Evolutionary conservation across 2,888 invertebrate genomes (phyloP).

Genomic region (Nemapogon koenigi): DNA sequence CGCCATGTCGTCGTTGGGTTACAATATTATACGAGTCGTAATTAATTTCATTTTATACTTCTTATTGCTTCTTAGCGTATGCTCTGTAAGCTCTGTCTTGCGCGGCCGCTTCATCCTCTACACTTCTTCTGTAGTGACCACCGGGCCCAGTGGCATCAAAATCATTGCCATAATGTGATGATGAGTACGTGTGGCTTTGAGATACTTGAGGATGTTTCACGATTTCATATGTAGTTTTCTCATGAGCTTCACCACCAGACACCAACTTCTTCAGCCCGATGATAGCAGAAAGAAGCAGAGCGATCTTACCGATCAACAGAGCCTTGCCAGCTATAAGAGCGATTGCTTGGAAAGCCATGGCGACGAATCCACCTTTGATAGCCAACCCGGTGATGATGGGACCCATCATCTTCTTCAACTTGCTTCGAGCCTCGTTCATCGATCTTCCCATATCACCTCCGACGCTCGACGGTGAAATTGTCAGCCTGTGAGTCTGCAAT

Average conservation of each 20-base stretch:
- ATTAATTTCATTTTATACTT: slow-evolving; percentile 13
- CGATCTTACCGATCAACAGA: slow-evolving; percentile 83
- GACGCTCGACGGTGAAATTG: slow-evolving; percentile 49
- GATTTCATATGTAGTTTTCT: slow-evolving; percentile 85
- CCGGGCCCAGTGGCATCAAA: slow-evolving; percentile 64
- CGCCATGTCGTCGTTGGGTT: slow-evolving; percentile 37
- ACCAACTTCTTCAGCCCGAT: slow-evolving; percentile 83
- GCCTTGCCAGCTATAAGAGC: slow-evolving; percentile 83
- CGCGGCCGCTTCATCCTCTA: slow-evolving; percentile 65
- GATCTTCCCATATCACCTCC: slow-evolving; percentile 52
- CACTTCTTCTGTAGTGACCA: slow-evolving; percentile 66
- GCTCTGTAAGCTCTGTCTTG: slow-evolving; percentile 70
- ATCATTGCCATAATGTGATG: slow-evolving; percentile 70
- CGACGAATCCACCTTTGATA: slow-evolving; percentile 74
- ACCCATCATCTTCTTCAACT: slow-evolving; percentile 70
- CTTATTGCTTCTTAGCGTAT: slow-evolving; percentile 47
- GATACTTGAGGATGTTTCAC: slow-evolving; percentile 86
- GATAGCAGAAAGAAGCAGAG: slow-evolving; percentile 77
- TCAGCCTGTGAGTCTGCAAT: slow-evolving; percentile 66
- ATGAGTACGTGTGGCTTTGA: slow-evolving; percentile 78
- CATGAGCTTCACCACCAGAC: slow-evolving; percentile 68
- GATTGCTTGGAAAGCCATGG: slow-evolving; percentile 77
- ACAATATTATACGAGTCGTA: slow-evolving; percentile 44
- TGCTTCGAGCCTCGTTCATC: slow-evolving; percentile 62
- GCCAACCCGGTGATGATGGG: slow-evolving; percentile 73